Conservation (phyloP, 2,888 invertebrate species). For the Aricia artaxerxes region DNA sequence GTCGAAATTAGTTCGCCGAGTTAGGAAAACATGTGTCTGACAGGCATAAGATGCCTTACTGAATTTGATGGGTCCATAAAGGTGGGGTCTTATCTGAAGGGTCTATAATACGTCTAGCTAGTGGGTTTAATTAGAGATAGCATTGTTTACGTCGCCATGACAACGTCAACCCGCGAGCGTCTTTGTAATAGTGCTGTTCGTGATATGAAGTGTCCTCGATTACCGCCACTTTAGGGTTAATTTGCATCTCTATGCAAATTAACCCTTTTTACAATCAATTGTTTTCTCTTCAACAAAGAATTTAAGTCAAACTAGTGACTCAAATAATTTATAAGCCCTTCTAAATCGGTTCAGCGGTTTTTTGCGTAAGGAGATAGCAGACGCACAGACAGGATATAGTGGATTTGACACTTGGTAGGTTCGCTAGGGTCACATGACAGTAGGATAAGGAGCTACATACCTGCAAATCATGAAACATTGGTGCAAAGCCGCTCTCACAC, state of each 20-base stretch:
- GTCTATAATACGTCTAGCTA: slow-evolving; percentile 40
- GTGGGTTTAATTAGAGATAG: slow-evolving; percentile 42
- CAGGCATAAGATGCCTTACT: slow-evolving; percentile 61
- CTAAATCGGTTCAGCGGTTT: not conserved
- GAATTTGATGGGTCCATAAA: slow-evolving; percentile 65
- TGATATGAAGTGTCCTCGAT: slow-evolving; percentile 5
- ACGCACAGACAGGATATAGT: not conserved
- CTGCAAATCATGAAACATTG: too few relatives aligned
- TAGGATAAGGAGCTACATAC: too few relatives aligned
- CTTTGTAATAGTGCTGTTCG: slow-evolving; percentile 9
- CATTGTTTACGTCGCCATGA: slow-evolving; percentile 36
- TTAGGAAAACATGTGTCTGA: slow-evolving; percentile 48
- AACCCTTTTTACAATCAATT: not conserved
- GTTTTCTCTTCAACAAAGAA: not conserved
- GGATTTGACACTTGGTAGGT: too few relatives aligned
- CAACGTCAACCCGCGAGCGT: slow-evolving; percentile 24
- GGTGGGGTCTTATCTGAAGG: slow-evolving; percentile 46
- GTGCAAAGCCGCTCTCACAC: too few relatives aligned
- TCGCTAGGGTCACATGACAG: too few relatives aligned
- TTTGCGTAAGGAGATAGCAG: not conserved
- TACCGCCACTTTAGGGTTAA: not conserved
- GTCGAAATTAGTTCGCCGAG: slow-evolving; percentile 41
- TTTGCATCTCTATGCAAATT: not conserved
- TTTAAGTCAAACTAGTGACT: not conserved
- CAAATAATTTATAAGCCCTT: not conserved